phyloP scores from a whole-genome alignment of 1,140 invertebrate species.

The Anastrepha ludens region DNA sequence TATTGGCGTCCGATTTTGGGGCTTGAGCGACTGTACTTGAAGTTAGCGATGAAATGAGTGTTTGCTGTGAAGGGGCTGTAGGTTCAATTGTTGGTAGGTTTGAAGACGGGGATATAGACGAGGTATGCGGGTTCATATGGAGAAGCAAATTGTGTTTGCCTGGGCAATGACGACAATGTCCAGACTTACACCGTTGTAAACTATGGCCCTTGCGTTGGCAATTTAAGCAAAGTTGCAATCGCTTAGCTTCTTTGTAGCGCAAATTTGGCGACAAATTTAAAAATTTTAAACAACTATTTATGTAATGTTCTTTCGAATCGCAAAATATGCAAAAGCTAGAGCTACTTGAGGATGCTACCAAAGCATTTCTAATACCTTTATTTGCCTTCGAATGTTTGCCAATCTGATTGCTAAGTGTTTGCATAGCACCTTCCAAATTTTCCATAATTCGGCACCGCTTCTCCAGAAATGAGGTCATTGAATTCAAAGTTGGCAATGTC shows the following conservation, averaged over 20 bases:
- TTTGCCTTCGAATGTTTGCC: background rate
- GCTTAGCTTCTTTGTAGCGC: background rate
- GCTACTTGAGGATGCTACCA: background rate
- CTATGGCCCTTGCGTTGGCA: no score
- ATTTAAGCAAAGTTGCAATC: background rate
- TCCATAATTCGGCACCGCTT: background rate
- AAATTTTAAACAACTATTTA: background rate
- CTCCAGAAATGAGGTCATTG: conserved; percentile 26
- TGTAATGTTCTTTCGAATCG: conserved; percentile 8
- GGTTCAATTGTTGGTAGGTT: background rate
- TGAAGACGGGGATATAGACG: background rate
- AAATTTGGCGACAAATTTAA: background rate
- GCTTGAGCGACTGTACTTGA: background rate
- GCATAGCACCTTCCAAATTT: background rate
- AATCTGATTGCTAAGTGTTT: background rate
- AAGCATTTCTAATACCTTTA: background rate
- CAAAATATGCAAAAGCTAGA: background rate
- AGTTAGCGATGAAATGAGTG: background rate
- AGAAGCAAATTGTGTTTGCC: no score
- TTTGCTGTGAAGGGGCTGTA: background rate
- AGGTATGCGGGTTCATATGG: background rate
- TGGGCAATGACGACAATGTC: no score
- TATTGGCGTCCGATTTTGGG: background rate
- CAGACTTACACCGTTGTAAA: no score
- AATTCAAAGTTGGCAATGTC: conserved; percentile 3